phyloP scores from a whole-genome alignment of 2,888 invertebrate genomes.

The Synergus laeviventris region DNA sequence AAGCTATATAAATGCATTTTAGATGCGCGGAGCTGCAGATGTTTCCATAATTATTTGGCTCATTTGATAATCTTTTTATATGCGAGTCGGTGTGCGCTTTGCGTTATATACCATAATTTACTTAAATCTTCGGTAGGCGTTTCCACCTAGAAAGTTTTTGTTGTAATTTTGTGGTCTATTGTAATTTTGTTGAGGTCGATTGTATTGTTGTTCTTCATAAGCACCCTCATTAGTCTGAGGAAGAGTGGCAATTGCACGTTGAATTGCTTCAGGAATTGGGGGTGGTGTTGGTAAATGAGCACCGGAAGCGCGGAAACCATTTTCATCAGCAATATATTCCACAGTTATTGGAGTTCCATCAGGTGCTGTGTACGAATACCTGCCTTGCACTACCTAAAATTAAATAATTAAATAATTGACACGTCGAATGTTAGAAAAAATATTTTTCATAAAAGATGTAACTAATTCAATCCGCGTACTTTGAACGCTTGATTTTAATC shows the following conservation, averaged over 20 bases:
- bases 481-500: too few relatives aligned
- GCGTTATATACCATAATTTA: not conserved
- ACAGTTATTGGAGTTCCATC: conserved; percentile 85
- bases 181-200: conserved; percentile 56
- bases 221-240: conserved; percentile 46
- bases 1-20: not conserved
- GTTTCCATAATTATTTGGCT: conserved; percentile 10
- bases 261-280: conserved; percentile 84
- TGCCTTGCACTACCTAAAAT: conserved; percentile 80
- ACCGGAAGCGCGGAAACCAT: conserved; percentile 86
- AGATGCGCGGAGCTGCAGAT: not conserved
- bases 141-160: not conserved
- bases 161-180: conserved; percentile 56
- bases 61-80: not conserved
- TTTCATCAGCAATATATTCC: conserved; percentile 86
- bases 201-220: conserved; percentile 69
- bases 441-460: not conserved
- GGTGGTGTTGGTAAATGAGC: conserved; percentile 86
- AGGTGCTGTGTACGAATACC: conserved; percentile 85
- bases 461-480: not conserved
- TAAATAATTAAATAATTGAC: not conserved
- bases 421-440: not conserved
- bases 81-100: not conserved
- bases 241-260: conserved; percentile 77
- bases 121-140: not conserved